phyloP scores from a whole-genome alignment of 2,113 vertebrate genomes.

The Pavo muticus region DNA sequence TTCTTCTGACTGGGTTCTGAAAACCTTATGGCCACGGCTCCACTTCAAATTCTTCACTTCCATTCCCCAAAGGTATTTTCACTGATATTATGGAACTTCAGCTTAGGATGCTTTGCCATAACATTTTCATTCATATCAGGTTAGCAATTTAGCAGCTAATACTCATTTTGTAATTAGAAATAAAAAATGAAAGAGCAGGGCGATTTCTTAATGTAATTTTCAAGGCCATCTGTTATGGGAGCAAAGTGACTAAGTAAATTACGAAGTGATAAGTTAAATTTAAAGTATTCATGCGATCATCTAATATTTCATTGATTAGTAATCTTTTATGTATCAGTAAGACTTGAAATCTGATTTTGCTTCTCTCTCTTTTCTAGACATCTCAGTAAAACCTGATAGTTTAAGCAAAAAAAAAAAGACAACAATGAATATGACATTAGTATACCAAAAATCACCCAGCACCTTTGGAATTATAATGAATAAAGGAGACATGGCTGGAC shows the following conservation, averaged over 20 bases:
- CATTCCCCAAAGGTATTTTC: not conserved
- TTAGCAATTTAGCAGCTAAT: not conserved
- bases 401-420: not conserved
- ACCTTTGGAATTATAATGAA: not conserved
- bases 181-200: not conserved
- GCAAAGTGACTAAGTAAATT: not conserved
- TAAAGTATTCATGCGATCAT: not conserved
- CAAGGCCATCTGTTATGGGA: not conserved
- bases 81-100: not conserved
- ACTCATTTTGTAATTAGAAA: not conserved
- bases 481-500: not conserved
- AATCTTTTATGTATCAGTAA: not conserved
- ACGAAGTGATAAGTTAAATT: not conserved
- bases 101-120: not conserved
- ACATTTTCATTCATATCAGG: not conserved
- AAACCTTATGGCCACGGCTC: fast-evolving
- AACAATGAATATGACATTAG: not conserved
- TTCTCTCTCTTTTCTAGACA: not conserved
- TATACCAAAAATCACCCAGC: not conserved
- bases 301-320: not conserved
- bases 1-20: not conserved
- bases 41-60: not conserved
- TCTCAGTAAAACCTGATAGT: not conserved
- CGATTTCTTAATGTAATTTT: not conserved
- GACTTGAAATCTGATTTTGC: not conserved